Evolutionary conservation across 2,888 invertebrate species (phyloP).

Genomic region (Polia nebulosa): DNA sequence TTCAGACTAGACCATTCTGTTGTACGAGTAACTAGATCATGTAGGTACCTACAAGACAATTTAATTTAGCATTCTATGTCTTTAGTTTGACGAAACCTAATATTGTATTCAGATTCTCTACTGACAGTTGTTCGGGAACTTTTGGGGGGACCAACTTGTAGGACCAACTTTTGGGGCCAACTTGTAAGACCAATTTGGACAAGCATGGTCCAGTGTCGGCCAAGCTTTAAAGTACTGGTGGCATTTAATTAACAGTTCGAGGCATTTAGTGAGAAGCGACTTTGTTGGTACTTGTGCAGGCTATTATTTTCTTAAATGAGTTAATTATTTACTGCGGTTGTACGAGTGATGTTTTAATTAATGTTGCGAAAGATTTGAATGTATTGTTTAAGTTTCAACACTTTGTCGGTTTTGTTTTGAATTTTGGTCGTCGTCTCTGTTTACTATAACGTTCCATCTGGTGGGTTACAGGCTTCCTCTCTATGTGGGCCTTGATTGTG

Average conservation of each 20-base stretch:
- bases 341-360: slow-evolving; percentile 37
- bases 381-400: background rate
- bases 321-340: slow-evolving; percentile 37
- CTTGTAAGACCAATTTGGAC: slow-evolving; percentile 57
- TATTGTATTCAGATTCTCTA: slow-evolving; percentile 25
- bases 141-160: slow-evolving; percentile 47
- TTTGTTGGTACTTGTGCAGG: slow-evolving; percentile 37
- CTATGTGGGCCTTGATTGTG: too few species aligned
- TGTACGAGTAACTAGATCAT: slow-evolving; percentile 29
- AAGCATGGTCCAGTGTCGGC: slow-evolving; percentile 38
- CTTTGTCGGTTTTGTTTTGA: background rate
- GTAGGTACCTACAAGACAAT: slow-evolving; percentile 7
- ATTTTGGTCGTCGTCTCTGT: background rate
- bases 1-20: slow-evolving; percentile 16
- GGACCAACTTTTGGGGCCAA: slow-evolving; percentile 56
- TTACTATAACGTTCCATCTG: background rate
- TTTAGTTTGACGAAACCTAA: slow-evolving; percentile 15
- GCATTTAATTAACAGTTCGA: slow-evolving; percentile 60
- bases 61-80: slow-evolving; percentile 21
- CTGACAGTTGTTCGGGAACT: slow-evolving; percentile 34
- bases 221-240: slow-evolving; percentile 43
- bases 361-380: slow-evolving; percentile 17
- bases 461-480: too few species aligned
- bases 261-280: slow-evolving; percentile 38
- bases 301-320: slow-evolving; percentile 44